Base-by-base conservation (phyloP, 2,797 vertebrate species). In the Synanceia verrucosa region DNA sequence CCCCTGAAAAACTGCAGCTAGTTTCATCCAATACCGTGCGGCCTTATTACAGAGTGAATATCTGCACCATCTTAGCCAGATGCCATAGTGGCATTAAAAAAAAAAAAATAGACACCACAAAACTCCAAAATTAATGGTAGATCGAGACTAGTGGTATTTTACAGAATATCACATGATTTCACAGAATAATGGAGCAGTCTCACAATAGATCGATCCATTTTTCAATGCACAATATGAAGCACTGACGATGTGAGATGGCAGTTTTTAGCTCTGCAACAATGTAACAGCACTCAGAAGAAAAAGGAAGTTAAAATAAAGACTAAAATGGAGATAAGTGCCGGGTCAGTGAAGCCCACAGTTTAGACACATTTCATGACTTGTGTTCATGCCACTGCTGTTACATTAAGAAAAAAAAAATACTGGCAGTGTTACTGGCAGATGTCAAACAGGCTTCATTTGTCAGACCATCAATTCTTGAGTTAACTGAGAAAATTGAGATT, bases 11-110 rank as follows among this genome's bases (percentile, higher is more conserved):
- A 73, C 12, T 37, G 44, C 21, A 71, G 51, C 58, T 1, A 51
- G 28, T 65, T 74, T 81, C 39, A 62, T 63, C 16, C 78, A 89
- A 88, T 83, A 92, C 86, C 90, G 82, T 68, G 61, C 55, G 85
- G 86, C 50, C 76, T 43, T 63, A 57, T 52, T 59, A 28, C 46
- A 26, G 44, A 74, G 62, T 68, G 62, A 43, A 67, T 46, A 53
- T 67, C 59, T 80, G 87, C 75, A 79, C 77, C 47, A 7, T 78
- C 33, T 57, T 60, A 44, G 28, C 79, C 31, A 60, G 70, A 84
- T 62, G 72, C 53, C 36, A 51, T 62, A 78, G 84, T 81, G 79
- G 77, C 50, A 31, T 61, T n/a, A 12, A 31, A 64, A 53, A 44
- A 50, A 60, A 63, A 80, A 64, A 50, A 60, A 63, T 79, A 64